Evolutionary conservation across 2,113 vertebrate genomes (phyloP).

Genomic region (Ovibos moschatus): DNA sequence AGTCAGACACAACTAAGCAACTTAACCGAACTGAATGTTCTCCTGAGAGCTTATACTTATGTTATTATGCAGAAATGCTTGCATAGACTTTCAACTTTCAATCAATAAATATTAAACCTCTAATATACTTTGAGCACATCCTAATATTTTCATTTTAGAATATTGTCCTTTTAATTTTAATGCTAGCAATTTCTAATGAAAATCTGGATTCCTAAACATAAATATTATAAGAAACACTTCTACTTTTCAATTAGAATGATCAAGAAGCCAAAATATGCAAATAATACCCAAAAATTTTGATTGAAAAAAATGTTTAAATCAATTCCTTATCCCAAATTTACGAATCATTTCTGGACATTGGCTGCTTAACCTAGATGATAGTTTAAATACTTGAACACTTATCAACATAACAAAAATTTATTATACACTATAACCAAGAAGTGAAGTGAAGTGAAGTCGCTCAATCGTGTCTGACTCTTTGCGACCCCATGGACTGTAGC

Average conservation of each 20-base stretch:
- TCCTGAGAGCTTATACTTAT: neutral
- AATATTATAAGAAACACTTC: neutral
- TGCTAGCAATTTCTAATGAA: neutral
- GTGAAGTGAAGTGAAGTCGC: too few species aligned
- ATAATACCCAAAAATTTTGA: neutral
- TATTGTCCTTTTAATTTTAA: neutral
- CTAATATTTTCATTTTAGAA: neutral
- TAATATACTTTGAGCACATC: neutral
- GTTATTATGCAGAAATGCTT: neutral
- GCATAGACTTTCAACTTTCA: neutral
- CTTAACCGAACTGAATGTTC: neutral
- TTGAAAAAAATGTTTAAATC: neutral
- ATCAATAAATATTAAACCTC: neutral
- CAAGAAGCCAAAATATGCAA: neutral
- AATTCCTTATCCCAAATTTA: neutral
- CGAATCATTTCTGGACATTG: neutral
- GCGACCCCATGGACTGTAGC: too few species aligned
- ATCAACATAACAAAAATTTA: neutral
- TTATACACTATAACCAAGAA: neutral
- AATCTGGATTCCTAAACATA: neutral
- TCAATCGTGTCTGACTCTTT: too few species aligned
- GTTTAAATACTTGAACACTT: neutral
- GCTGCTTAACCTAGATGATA: neutral
- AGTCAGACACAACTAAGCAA: fast-evolving
- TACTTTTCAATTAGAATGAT: neutral